Conservation (phyloP, 37 sponge, comb jelly and placozoan genomes). For the Beroe forskalii region DNA sequence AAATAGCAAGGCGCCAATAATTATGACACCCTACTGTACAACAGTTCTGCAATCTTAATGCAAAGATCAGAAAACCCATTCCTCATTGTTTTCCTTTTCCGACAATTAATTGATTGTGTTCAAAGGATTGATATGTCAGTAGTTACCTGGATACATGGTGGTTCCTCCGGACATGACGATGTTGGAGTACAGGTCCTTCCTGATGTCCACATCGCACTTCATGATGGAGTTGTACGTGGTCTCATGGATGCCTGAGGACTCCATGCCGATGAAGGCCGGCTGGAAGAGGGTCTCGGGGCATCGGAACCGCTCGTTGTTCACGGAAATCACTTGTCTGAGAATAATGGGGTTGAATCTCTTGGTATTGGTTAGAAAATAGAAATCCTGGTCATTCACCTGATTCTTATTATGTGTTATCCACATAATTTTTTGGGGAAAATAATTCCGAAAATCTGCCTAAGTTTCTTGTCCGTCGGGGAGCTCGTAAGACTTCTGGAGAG, state of each 20-base stretch:
- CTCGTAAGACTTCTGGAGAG: conserved; percentile 96
- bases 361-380: not conserved
- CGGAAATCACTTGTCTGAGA: conserved; percentile 67
- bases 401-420: not conserved
- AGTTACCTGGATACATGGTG: conserved; percentile 74
- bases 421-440: too few relatives aligned
- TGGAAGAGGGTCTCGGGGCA: conserved; percentile 69
- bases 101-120: too few relatives aligned
- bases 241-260: conserved; percentile 62
- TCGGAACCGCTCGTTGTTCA: conserved; percentile 69
- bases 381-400: too few relatives aligned
- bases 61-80: too few relatives aligned
- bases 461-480: conserved; percentile 97
- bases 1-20: too few relatives aligned
- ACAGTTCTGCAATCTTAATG: too few relatives aligned
- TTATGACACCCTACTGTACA: too few relatives aligned
- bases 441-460: too few relatives aligned
- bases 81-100: too few relatives aligned
- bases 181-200: conserved; percentile 57
- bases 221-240: conserved; percentile 65
- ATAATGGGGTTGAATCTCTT: too few relatives aligned
- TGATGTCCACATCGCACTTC: conserved; percentile 66
- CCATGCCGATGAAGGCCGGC: conserved; percentile 62
- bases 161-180: conserved; percentile 71
- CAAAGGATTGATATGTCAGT: too few relatives aligned